Conservation (phyloP, 2,797 vertebrate genomes). For the Hozukius guyotensis region DNA sequence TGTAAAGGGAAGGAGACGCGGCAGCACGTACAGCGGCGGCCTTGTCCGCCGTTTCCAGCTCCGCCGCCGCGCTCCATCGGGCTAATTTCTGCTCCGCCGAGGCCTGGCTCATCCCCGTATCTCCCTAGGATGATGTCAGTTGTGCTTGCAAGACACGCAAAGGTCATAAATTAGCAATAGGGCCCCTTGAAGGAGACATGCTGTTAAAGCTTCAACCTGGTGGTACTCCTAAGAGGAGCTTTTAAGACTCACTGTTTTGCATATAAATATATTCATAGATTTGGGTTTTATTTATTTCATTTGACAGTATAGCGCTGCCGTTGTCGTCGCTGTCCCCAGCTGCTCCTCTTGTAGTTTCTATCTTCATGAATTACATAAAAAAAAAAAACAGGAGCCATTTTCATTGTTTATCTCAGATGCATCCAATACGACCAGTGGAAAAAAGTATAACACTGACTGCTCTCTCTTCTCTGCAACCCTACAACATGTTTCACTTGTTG, state of each 20-base stretch:
- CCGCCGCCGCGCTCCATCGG: conserved; percentile 19
- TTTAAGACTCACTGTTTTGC: conserved; percentile 55
- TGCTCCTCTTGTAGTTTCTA: background rate
- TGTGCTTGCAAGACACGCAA: conserved; percentile 50
- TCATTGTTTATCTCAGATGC: background rate
- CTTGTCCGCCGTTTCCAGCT: background rate
- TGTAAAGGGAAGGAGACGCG: conserved; percentile 20
- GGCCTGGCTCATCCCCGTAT: conserved; percentile 45
- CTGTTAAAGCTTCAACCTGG: conserved; percentile 52
- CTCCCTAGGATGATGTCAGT: conserved; percentile 47
- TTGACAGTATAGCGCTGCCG: conserved; percentile 9
- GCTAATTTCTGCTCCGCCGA: conserved; percentile 38
- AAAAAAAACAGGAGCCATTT: conserved; percentile 3
- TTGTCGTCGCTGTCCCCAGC: background rate
- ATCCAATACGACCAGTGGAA: conserved; percentile 3
- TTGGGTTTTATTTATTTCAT: conserved; percentile 52
- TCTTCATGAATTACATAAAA: conserved; percentile 1
- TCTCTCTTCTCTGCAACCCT: background rate
- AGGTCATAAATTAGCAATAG: conserved; percentile 71
- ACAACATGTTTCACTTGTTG: conserved; percentile 20
- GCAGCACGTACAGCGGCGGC: background rate
- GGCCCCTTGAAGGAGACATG: conserved; percentile 50
- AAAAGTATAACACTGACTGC: conserved; percentile 14
- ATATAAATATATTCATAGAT: conserved; percentile 59
- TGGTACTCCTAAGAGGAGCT: conserved; percentile 48